Base-by-base conservation (phyloP, 2,888 invertebrate species). In the Orthosia incerta region DNA sequence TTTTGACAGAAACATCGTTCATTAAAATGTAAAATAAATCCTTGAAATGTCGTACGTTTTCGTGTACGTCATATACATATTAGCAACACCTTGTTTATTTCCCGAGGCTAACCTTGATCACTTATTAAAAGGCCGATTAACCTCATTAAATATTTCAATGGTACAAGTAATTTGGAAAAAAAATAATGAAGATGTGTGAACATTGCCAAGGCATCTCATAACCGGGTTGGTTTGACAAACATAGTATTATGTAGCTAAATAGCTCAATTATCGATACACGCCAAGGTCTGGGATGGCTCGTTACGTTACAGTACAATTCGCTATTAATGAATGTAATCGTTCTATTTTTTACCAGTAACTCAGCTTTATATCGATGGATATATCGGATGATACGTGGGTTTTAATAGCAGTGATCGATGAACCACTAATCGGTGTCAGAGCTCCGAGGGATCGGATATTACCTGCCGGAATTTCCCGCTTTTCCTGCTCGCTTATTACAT, bases 181-280 rank as follows among this genome's bases (percentile, higher is more conserved):
- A 69, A 61, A 63, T 57, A 57, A 59, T 55, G 53, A 51, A 63
- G 51, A 63, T 73, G 57, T 68, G 46, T 63, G 82, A 80, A 74
- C 55, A 62, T 68, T 80, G 87, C 75, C 83, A 86, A 86, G 61
- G 45, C 39, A n/a, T 61, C 45, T 75, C 51, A 61, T 66, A 71
- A 75, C 68, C 65, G 56, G 75, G 51, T 71, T 84, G 71, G 81
- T 80, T 65, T 67, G 67, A 74, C 48, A 56, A 70, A 68, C 70
- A 56, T 67, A 68, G 69, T 72, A 66, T 53, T 61, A 79, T 76
- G 59, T 31, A 62, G 71, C 63, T 81, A 75, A 79, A 76, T 78
- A 72, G 76, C 59, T 76, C 68, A 80, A 83, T 87, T 86, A 87
- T 81, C 68, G 72, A 81, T 55, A 74, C 1, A 53, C 63, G 66